phyloP scores from a whole-genome alignment of 2,113 vertebrate genomes.

The Nycticebus coucang region DNA sequence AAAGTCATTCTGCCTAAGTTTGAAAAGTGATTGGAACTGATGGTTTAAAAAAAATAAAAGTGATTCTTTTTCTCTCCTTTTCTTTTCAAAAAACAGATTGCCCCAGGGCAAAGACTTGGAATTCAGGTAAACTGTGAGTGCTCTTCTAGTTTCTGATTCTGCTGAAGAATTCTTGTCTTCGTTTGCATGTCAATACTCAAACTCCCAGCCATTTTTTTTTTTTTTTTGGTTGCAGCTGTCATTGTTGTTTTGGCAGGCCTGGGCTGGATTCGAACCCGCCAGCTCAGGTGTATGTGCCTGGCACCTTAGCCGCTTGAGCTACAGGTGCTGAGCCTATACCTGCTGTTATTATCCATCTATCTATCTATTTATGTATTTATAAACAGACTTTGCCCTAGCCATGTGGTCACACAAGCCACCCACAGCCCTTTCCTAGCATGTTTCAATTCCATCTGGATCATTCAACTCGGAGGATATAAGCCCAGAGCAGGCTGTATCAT shows the following conservation, averaged over 20 bases:
- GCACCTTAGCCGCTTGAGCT: no score
- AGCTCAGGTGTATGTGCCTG: no score
- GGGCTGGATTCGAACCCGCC: no score
- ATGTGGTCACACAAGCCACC: not conserved
- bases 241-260: no score
- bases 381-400: not conserved
- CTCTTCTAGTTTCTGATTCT: not conserved
- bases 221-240: no score
- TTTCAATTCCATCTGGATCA: not conserved
- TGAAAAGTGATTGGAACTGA: slow-evolving; percentile 72
- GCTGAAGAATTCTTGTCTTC: not conserved
- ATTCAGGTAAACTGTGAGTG: not conserved
- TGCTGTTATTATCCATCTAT: not conserved
- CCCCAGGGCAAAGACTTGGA: slow-evolving; percentile 58
- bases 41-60: not conserved
- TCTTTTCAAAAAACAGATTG: slow-evolving; percentile 54
- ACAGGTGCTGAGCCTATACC: no score
- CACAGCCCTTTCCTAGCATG: not conserved
- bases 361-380: not conserved
- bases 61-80: slow-evolving; percentile 4
- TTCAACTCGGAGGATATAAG: not conserved
- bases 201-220: not conserved
- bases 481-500: not conserved
- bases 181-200: not conserved
- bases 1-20: slow-evolving; percentile 65